Conservation (phyloP, 2,888 invertebrate genomes). For the Macaria liturata region DNA sequence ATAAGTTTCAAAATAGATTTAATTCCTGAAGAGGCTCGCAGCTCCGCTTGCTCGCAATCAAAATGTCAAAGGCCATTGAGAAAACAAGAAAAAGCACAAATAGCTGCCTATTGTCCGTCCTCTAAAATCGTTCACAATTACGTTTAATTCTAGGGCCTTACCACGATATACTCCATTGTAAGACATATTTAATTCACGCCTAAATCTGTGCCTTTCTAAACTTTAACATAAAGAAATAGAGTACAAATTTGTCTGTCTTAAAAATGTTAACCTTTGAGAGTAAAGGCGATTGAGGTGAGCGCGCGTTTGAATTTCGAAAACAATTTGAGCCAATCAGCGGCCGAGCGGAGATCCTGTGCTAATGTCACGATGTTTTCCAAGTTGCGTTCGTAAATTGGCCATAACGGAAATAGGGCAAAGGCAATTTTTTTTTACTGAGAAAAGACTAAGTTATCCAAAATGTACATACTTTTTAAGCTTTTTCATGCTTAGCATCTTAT, state of each 20-base stretch:
- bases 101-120: constrained; percentile 32
- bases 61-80: constrained; percentile 37
- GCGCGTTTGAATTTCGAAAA: constrained; percentile 61
- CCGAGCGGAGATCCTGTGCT: constrained; percentile 61
- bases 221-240: no score
- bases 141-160: constrained; percentile 36
- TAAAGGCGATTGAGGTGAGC: constrained; percentile 17
- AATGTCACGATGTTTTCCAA: constrained; percentile 48
- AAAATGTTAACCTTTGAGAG: no score
- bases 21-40: constrained; percentile 24
- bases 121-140: constrained; percentile 49
- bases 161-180: constrained; percentile 24
- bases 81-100: constrained; percentile 33
- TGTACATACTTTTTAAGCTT: no score
- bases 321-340: constrained; percentile 60
- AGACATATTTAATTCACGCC: no score
- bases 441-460: no score
- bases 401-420: not conserved
- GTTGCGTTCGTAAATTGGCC: constrained; percentile 14
- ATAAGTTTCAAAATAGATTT: no score
- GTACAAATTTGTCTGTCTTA: no score
- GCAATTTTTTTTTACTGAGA: not conserved
- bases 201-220: no score
- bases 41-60: constrained; percentile 36
- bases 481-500: no score